These are phyloP conservation scores for Lasioglossum pauxillum DNA, from an alignment of 2,888 invertebrate genomes.

Conservation along the genomic window DNA sequence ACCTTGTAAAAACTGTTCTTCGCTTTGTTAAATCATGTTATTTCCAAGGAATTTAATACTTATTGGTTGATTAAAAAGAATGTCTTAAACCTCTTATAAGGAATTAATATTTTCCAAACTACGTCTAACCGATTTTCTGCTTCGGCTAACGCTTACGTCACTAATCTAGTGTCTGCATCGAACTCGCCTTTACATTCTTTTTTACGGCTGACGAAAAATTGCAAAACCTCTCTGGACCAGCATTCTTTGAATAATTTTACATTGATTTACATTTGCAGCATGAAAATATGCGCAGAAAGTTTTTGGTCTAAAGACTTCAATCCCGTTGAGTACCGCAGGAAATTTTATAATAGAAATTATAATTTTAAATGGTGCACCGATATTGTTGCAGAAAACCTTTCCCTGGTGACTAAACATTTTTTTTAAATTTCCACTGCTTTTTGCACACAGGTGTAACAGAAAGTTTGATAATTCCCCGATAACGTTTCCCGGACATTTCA, in stretches of 20 bases:
- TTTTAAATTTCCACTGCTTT: neutral
- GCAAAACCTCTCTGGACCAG: neutral
- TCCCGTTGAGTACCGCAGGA: neutral
- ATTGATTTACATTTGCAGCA: slow-evolving; percentile 3
- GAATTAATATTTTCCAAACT: neutral
- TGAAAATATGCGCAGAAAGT: slow-evolving; percentile 4
- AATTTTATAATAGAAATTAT: slow-evolving; percentile 6
- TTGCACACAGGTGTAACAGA: neutral
- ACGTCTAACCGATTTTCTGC: neutral
- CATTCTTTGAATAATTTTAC: slow-evolving; percentile 6
- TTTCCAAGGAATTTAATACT: neutral
- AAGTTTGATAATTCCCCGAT: neutral
- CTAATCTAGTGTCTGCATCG: neutral
- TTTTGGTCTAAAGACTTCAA: neutral
- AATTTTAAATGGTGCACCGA: neutral
- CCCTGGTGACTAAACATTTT: neutral
- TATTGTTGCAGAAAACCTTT: neutral
- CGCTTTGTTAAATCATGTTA: neutral
- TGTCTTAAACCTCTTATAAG: neutral
- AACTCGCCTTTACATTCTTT: neutral
- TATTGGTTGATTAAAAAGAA: neutral
- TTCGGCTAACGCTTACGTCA: neutral
- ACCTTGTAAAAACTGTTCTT: neutral
- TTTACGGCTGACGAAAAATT: slow-evolving; percentile 1
- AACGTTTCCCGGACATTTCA: neutral